Base-by-base conservation (phyloP, 2,888 invertebrate genomes). In the Glaucopsyche alexis region DNA sequence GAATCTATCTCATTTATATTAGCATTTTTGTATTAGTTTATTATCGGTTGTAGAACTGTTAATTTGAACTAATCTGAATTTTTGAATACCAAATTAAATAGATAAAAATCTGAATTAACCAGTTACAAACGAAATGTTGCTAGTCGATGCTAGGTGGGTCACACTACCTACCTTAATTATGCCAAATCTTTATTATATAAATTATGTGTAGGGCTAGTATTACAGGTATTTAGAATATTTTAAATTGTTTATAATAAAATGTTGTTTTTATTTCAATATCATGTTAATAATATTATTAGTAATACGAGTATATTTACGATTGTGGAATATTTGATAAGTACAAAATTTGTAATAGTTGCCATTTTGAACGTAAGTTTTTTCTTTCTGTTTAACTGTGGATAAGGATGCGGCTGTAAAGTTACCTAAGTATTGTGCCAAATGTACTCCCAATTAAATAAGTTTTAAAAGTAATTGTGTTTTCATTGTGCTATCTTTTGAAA, bases 341-440 rank as follows among this genome's bases (percentile, higher is more conserved):
- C 77, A 76, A 77, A 78, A 52, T 55, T 47, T 72, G 55, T 72
- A 73, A 73, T 74, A 70, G 72, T 74, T 75, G 75, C 75, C 74
- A 75, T 73, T 60, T 75, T 72, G 72, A 38, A 47, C 71, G 49
- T 76, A 72, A 75, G 52, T 69, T 52, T 77, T 73, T 74, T 49
- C 66, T 73, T 75, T 75, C 66, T 52, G 55, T 74, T 65, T 52
- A 73, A 73, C 69, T 60, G 16, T 29, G 69, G 29, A 69, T 19
- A 47, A 49, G 49, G 14, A 47, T 14, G 19, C 42, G 66, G 66
- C 38, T 40, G 42, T 42, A 45, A 67, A 3, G 49, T 47, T 67
- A 69, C 75, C 71, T 77, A 72, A 71, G 71, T 77, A 75, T 75
- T 74, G 76, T 79, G 79, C 79, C 79, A 79, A 78, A 79, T 75